Conservation (phyloP, 2,888 invertebrate species). For the Spilosoma lubricipeda region DNA sequence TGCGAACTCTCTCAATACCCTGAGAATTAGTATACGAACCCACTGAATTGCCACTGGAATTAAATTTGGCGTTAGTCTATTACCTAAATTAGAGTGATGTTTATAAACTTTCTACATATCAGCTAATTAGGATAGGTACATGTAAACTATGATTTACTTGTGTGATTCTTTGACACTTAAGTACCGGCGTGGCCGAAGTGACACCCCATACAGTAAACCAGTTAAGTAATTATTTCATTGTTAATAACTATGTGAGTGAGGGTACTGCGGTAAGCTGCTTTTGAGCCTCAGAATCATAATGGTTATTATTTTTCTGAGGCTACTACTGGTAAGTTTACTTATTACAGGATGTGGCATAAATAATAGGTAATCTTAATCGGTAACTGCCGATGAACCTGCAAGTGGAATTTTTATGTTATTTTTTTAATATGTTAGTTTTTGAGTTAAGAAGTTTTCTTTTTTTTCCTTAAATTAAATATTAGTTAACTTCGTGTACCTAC, state of each 20-base stretch:
- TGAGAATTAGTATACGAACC: slow-evolving; percentile 97
- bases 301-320: neutral
- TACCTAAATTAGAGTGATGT: neutral
- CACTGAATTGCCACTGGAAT: slow-evolving; percentile 90
- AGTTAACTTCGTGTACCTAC: slow-evolving; percentile 51
- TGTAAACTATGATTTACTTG: neutral
- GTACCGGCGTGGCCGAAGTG: neutral
- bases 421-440: neutral
- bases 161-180: neutral
- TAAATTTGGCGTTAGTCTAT: neutral
- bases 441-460: neutral
- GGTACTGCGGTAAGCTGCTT: neutral
- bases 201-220: no score
- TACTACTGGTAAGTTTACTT: no score
- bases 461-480: neutral
- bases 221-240: no score
- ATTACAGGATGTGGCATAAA: no score
- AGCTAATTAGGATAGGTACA: neutral
- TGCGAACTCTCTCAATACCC: slow-evolving; percentile 94
- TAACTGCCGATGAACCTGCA: neutral
- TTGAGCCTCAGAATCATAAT: neutral
- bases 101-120: neutral
- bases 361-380: neutral
- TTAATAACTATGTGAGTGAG: no score
- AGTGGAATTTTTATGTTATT: neutral